A percentile compares a stretch with the other conserved stretches of the same genome.
These are phyloP conservation scores for Pelvicachromis taeniatus DNA, from an alignment of 2,113 vertebrate species.

Conservation along the genomic window DNA sequence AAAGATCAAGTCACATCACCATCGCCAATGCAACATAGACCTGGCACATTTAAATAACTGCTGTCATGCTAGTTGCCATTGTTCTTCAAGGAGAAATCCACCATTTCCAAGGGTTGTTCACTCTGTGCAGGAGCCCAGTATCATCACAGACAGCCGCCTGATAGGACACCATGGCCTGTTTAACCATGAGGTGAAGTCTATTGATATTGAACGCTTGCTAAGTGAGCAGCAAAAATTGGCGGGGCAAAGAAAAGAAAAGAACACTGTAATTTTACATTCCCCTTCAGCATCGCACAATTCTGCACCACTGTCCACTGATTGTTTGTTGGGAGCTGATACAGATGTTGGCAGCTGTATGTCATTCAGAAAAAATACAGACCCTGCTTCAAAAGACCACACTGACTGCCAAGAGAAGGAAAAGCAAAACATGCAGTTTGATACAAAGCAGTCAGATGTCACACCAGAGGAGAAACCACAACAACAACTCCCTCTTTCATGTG, in stretches of 20 bases:
- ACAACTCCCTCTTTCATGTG: slow-evolving; percentile 5
- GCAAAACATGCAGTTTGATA: neutral
- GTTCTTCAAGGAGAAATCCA: slow-evolving; percentile 9
- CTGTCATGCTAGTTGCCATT: slow-evolving; percentile 1
- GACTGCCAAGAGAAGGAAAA: neutral
- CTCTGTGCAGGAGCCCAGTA: slow-evolving; percentile 52
- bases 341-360: neutral
- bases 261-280: neutral
- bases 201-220: slow-evolving; percentile 73
- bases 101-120: slow-evolving; percentile 9
- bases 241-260: neutral
- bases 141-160: slow-evolving; percentile 76
- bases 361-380: neutral
- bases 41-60: neutral
- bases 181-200: slow-evolving; percentile 76
- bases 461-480: slow-evolving; percentile 21
- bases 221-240: slow-evolving; percentile 38
- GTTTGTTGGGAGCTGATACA: neutral
- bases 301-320: neutral
- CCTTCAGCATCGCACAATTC: neutral
- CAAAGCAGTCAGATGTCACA: slow-evolving; percentile 15
- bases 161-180: slow-evolving; percentile 75
- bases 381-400: neutral
- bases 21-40: slow-evolving; percentile 13
- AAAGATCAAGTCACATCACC: slow-evolving; percentile 1